Conservation (phyloP, 2,888 invertebrate genomes). For the Spilosoma lubricipeda region DNA sequence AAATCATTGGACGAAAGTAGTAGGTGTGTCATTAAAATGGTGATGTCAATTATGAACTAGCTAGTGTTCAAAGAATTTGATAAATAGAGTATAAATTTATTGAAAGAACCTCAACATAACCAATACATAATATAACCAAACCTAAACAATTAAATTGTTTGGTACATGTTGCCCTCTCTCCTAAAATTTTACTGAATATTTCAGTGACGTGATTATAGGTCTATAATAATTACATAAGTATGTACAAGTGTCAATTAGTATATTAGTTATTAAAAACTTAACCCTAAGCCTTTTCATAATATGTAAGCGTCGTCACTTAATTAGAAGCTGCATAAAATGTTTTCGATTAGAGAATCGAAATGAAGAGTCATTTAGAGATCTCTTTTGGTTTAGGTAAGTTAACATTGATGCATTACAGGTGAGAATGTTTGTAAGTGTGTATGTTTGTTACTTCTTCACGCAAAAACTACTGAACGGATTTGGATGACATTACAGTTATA, state of each 20-base stretch:
- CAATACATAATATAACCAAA: too few species aligned
- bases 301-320: not conserved
- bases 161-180: not conserved
- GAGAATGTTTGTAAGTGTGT: too few species aligned
- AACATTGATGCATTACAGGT: not conserved
- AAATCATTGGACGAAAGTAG: constrained; percentile 28
- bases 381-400: not conserved
- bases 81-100: not conserved
- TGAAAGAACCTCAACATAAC: too few species aligned
- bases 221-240: too few species aligned
- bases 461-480: too few species aligned
- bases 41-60: constrained; percentile 52
- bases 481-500: too few species aligned
- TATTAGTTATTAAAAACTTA: not conserved
- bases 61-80: constrained; percentile 41
- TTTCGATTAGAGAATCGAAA: too few species aligned
- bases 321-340: too few species aligned
- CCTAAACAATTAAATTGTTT: not conserved
- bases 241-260: not conserved
- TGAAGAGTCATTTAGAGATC: not conserved
- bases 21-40: constrained; percentile 34
- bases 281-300: not conserved
- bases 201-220: not conserved
- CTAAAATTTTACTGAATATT: not conserved
- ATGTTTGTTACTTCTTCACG: too few species aligned